Evolutionary conservation across 2,888 invertebrate genomes (phyloP), one percentile per base, ranked within the genome.

Genomic region (Saturnia pavonia): DNA sequence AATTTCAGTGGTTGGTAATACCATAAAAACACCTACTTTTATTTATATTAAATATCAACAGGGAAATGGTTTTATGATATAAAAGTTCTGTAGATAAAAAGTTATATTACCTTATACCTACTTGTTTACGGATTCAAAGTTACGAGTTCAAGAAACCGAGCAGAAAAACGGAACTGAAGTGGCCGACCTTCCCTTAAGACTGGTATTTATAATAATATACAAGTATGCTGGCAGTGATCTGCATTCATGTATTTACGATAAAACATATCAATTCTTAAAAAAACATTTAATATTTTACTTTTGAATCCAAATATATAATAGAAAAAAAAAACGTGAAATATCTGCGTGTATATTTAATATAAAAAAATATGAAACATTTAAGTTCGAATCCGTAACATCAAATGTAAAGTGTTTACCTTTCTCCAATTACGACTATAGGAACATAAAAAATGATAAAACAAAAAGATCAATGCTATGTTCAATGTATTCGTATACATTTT

Each of bases 101-200:
- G 43, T 71, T 42, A 65, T 48, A 71, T 71, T 71, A 71, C 71
- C 57, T 45, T 67, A 70, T 60, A 19, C 34, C 45, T 68, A 68
- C 68, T 70, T 67, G 70, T 63, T 71, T 68, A 71, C 68, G 51
- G 66, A 71, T 63, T 63, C 68, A 71, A 63, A 71, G 68, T 71
- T 71, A 71, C 63, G 71, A 80, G 78, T 78, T 80, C 82, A 83
- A 80, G 82, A 85, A 84, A 84, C 82, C 79, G 78, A 76, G 72
- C 79, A 76, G 72, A 75, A 77, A 77, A 85, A 79, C 84, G 84
- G 85, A 84, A 84, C 82, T 81, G 73, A 76, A 80, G 79, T 76
- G 72, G 81, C 74, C 76, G 81, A 83, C 84, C 84, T 84, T 85
- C 77, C 80, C 68, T 69, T 69, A 69, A 22, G 67, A 69, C 69